These are phyloP conservation scores for Drosophila miranda DNA, from an alignment of 1,140 invertebrate species.

Conservation along the genomic window DNA sequence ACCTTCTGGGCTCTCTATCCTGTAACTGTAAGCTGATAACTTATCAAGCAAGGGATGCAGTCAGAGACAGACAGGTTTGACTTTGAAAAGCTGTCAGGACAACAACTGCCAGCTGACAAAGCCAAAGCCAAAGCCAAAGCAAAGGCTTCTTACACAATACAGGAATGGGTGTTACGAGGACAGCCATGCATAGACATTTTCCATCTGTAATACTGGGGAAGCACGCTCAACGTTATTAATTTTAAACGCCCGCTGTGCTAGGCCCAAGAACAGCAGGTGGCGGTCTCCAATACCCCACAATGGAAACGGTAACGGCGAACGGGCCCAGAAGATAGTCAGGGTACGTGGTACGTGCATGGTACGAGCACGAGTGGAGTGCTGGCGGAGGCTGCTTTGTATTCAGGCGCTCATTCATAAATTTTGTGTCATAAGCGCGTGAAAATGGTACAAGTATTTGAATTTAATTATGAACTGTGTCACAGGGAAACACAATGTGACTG, in stretches of 20 bases:
- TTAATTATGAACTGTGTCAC: constrained; percentile 77
- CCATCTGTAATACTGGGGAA: constrained; percentile 21
- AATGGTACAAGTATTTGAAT: constrained; percentile 78
- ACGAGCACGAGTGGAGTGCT: too few relatives aligned
- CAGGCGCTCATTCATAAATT: constrained; percentile 72
- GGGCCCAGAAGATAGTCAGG: constrained; percentile 1
- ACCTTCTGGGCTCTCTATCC: too few relatives aligned
- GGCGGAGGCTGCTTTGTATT: constrained; percentile 44
- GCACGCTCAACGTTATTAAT: constrained; percentile 71
- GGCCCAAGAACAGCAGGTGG: constrained; percentile 64
- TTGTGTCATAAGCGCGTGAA: constrained; percentile 73
- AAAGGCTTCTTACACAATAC: constrained; percentile 3
- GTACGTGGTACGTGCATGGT: not conserved
- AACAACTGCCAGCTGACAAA: constrained; percentile 14
- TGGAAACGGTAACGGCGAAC: not conserved
- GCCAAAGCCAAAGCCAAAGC: constrained; percentile 19
- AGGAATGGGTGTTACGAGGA: constrained; percentile 10
- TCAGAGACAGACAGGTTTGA: too few relatives aligned
- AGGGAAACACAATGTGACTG: constrained; percentile 56
- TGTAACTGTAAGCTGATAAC: constrained; percentile 3
- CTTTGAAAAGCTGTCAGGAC: too few relatives aligned
- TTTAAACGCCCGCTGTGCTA: constrained; percentile 72
- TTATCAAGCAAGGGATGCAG: constrained; percentile 22
- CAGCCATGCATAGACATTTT: constrained; percentile 45
- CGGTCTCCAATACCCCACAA: constrained; percentile 33